Percentiles rank a stretch among this genome's conserved stretches.
Conservation (phyloP, 2,888 invertebrate species). For the Ormia ochracea region DNA sequence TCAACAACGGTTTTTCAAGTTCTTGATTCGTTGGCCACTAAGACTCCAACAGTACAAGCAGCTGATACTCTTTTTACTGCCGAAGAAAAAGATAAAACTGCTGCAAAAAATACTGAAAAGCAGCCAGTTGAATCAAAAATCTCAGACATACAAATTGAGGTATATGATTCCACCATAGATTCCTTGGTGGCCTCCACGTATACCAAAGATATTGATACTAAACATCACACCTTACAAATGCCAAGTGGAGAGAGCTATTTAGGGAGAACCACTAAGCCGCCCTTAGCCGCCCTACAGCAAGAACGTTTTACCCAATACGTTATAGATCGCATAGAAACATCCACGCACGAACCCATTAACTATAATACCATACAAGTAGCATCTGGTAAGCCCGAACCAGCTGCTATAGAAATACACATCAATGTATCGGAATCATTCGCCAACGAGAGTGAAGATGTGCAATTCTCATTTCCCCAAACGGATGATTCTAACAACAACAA, state of each 20-base stretch:
- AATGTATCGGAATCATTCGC: conserved; percentile 75
- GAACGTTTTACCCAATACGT: conserved; percentile 75
- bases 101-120: neutral
- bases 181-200: conserved; percentile 74
- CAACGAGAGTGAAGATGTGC: conserved; percentile 74
- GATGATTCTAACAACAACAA: conserved; percentile 52
- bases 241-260: conserved; percentile 42
- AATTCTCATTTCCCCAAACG: conserved; percentile 73
- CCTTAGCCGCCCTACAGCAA: conserved; percentile 63
- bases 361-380: conserved; percentile 49
- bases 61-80: conserved; percentile 51
- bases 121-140: conserved; percentile 71
- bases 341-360: conserved; percentile 70
- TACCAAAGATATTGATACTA: conserved; percentile 69
- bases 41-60: conserved; percentile 63
- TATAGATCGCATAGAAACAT: conserved; percentile 72
- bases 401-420: conserved; percentile 75
- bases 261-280: conserved; percentile 66
- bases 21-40: conserved; percentile 66
- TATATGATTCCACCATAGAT: conserved; percentile 75
- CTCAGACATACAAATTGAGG: conserved; percentile 75
- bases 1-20: conserved; percentile 72
- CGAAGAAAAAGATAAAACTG: neutral
- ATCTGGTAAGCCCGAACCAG: conserved; percentile 72
- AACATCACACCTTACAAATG: conserved; percentile 42